phyloP scores from a whole-genome alignment of 2,113 vertebrate genomes.

The Xiphophorus couchianus region DNA sequence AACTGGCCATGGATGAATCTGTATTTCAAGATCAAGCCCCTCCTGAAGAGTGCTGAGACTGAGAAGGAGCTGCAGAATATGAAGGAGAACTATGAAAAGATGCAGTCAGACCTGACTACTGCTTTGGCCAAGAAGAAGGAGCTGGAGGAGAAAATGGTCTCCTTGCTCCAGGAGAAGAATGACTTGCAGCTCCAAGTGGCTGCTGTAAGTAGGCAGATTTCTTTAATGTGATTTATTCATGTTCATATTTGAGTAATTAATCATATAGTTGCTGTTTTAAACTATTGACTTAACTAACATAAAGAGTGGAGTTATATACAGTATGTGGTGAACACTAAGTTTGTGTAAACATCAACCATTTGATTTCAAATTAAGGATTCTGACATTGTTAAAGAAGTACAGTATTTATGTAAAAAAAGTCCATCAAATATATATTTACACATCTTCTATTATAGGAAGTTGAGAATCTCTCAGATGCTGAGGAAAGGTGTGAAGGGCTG shows the following conservation, averaged over 20 bases:
- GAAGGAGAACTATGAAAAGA: conserved; percentile 88
- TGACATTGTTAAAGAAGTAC: too few relatives aligned
- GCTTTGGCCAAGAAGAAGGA: conserved; percentile 80
- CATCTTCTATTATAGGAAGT: too few relatives aligned
- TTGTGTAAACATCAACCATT: too few relatives aligned
- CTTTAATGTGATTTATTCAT: too few relatives aligned
- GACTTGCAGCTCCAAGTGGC: conserved; percentile 79
- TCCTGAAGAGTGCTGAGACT: conserved; percentile 77
- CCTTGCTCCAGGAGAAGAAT: conserved; percentile 79
- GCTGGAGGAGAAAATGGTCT: conserved; percentile 87
- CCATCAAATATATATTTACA: too few relatives aligned
- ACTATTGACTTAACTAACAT: too few relatives aligned
- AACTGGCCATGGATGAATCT: conserved; percentile 75
- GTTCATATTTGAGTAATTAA: too few relatives aligned
- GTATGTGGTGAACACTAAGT: too few relatives aligned
- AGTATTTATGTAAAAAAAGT: too few relatives aligned
- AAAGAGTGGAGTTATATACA: too few relatives aligned
- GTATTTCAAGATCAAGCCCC: conserved; percentile 73
- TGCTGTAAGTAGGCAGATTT: conserved; percentile 53
- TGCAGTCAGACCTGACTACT: conserved; percentile 83
- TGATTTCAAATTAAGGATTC: too few relatives aligned
- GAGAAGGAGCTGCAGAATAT: conserved; percentile 89
- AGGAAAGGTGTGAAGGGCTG: conserved; percentile 79
- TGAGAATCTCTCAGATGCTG: conserved; percentile 79
- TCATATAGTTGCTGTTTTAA: too few relatives aligned